Evolutionary conservation across 2,113 vertebrate species (phyloP).

Genomic region (Myotis lucifugus): DNA sequence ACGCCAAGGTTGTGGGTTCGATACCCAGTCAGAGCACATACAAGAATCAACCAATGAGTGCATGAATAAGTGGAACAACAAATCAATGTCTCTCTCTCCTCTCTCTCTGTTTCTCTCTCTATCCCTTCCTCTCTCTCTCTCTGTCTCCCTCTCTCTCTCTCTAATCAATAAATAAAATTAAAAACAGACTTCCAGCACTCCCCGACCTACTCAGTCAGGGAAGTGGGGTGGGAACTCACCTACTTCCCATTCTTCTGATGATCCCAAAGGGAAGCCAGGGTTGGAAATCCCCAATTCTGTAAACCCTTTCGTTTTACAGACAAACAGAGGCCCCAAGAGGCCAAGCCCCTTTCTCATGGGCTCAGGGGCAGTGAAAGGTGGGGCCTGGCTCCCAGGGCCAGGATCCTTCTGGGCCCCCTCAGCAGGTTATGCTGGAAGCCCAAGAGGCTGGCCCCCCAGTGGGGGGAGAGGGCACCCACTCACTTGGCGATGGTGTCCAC

Average conservation of each 20-base stretch:
- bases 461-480: constrained; percentile 44
- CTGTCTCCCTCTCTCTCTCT: too few species aligned
- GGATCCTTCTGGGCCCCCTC: neutral
- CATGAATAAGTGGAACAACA: too few species aligned
- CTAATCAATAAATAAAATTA: too few species aligned
- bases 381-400: neutral
- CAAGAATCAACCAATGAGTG: too few species aligned
- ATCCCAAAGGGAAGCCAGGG: neutral
- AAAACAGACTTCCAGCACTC: neutral
- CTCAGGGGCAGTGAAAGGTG: too few species aligned
- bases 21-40: too few species aligned
- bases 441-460: too few species aligned
- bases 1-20: too few species aligned
- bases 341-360: neutral
- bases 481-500: constrained; percentile 96
- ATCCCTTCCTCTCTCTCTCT: too few species aligned
- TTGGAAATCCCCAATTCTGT: accelerated
- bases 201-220: neutral
- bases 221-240: neutral
- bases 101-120: too few species aligned
- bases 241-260: too few species aligned
- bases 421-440: neutral
- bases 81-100: too few species aligned
- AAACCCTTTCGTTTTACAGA: neutral
- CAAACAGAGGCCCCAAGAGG: neutral